Evolutionary conservation across 30 jellyfish, hydroid and myxozoan species (phyloP), one percentile per base, ranked within the genome.

Genomic region (Turritopsis dohrnii): DNA sequence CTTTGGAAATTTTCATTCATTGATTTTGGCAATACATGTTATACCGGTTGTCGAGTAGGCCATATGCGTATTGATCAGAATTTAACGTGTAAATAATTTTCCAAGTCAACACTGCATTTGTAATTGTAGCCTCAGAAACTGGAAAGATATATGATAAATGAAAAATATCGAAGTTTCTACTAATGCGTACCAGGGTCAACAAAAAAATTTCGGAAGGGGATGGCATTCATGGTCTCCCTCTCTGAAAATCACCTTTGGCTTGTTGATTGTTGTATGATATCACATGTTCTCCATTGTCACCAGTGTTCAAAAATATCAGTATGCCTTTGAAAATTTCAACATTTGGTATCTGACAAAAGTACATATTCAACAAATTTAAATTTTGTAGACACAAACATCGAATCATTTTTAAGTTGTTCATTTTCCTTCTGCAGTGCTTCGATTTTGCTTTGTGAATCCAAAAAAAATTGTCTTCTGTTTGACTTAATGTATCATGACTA

Each of bases 181-280:
- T 60, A 60, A 60, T 60, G 73, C 73, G 73, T 60, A 60, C 73
- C 73, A 60, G 73, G 73, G 73, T 60, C 73, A 60, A 60, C 73
- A 60, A 60, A 60, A 60, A 60, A 60, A 21, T 60, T 60, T 60
- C 73, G 19, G 21, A 60, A 60, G 73, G 73, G 73, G 73, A 60
- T 60, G 21, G 73, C 73, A 60, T 54, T 54, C 18, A n/a, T 54
- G 72, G n/a, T 54, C 0, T 60, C 73, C 73, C 73, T 60, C 73
- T 60, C 73, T 60, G 73, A 18, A 23, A 60, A 60, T 60, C 73
- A 60, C 72, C 73, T 60, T 60, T 60, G 73, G 21, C 73, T 23
- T 60, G 73, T 60, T 60, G 73, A 23, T 60, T 60, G 73, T 60
- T 60, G 73, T 60, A 60, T 60, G 21, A 60, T 60, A 60, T 23